Base-by-base conservation (phyloP, 2,888 invertebrate genomes). In the Eupithecia tripunctaria region DNA sequence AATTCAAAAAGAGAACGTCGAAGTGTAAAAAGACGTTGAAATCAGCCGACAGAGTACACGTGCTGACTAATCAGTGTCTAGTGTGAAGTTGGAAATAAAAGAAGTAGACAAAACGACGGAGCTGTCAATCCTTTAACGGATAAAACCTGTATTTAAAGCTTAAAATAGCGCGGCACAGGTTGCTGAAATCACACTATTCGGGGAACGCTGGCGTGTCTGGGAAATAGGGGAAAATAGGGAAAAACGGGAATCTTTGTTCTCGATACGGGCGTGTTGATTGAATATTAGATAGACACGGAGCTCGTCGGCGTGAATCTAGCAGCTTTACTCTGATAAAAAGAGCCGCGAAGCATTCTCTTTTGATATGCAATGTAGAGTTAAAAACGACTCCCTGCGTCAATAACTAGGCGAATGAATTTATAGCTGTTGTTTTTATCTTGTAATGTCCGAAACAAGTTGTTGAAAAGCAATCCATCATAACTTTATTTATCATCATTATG, bases 61-160 rank as follows among this genome's bases (percentile, higher is more conserved):
- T 87, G 89, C 87, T 84, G 82, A 85, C 88, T 90, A 90, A 89
- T 88, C 88, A 84, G 83, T 82, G 83, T 80, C 85, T 81, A 82
- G 86, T 85, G 84, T 88, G 84, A 82, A 83, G 84, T 79, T 81
- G 81, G 85, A 85, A 87, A 85, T 82, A 82, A 84, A 83, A 83
- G 71, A 66, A 71, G 63, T 78, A 82, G 84, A 85, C 84, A 85
- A 86, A 84, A 81, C 80, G 85, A 87, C 87, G 85, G 83, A 70
- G 79, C 88, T 88, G 90, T 91, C 91, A 89, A 88, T 88, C 85
- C 71, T 68, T 29, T 18, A 65, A 65, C 67, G 67, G 32, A 59
- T 36, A 78, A 77, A 75, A 75, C 67, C 80, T 79, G 85, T 85
- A 83, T 86, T 89, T 88, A 86, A 86, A 85, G 85, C 82, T 85